These are phyloP conservation scores for Tapirus terrestris DNA, from an alignment of 2,113 vertebrate species.

Conservation along the genomic window DNA sequence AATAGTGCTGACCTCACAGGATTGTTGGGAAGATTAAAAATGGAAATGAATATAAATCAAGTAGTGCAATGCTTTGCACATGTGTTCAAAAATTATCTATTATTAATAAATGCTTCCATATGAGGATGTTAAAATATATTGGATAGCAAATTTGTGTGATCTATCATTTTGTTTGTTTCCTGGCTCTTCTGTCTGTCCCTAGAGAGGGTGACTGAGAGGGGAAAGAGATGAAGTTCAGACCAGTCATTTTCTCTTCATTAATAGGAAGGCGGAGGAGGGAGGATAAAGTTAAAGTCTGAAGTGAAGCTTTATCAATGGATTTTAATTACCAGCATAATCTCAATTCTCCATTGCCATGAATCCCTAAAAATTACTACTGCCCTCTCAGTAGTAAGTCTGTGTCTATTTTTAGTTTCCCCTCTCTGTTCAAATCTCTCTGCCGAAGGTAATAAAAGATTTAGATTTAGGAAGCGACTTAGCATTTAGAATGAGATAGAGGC, in stretches of 20 bases:
- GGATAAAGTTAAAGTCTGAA: background rate
- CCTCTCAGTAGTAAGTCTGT: conserved; percentile 42
- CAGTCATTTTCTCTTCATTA: background rate
- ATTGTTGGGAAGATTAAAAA: background rate
- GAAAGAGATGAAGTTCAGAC: background rate
- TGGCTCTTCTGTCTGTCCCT: background rate
- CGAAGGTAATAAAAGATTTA: conserved; percentile 85
- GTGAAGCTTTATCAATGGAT: background rate
- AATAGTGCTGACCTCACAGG: background rate
- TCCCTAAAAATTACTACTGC: background rate
- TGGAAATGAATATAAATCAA: background rate
- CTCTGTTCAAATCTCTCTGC: conserved; percentile 67
- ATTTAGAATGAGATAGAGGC: conserved; percentile 72
- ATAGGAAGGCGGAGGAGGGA: background rate
- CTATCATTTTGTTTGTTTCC: background rate
- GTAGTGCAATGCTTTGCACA: background rate
- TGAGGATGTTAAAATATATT: background rate
- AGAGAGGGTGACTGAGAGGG: background rate
- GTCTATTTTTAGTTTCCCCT: conserved; percentile 74
- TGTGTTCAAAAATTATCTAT: background rate
- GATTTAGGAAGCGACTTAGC: conserved; percentile 75
- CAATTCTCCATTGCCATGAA: background rate
- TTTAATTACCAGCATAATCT: conserved; percentile 4
- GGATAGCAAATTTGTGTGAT: background rate
- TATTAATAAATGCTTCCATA: background rate